Evolutionary conservation across 2,888 invertebrate species (phyloP), one percentile per base, ranked within the genome.

Genomic region (Ceraclea dissimilis): DNA sequence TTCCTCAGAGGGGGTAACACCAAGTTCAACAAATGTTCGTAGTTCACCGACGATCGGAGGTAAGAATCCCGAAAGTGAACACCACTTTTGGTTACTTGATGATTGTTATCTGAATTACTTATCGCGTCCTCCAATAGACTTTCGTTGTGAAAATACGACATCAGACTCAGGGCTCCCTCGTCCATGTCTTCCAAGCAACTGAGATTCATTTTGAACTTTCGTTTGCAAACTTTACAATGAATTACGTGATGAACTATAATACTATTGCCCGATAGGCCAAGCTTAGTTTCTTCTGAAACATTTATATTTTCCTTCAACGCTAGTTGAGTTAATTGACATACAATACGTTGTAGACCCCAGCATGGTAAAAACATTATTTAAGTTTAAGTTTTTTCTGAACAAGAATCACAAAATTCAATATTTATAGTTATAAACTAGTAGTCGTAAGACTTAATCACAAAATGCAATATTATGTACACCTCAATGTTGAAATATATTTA

Each of bases 1-100:
- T 49, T 52, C 20, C 55, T 20, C 19, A 60, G 19, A 13, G 57
- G 47, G n/a, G 54, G 58, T 46, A 60, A 49, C 4, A 49, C n/a
- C 16, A 26, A 19, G n/a, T 49, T 49, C n/a, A 49, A n/a, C 13
- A 49, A 22, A 6, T 49, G 49, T 8, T 22, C 49, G 26, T 49
- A 49, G 4, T 6, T 26, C 4, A 26, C 22, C 26, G 49, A 21
- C n/a, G 49, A 49, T 6, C 18, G 13, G 2, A 16, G 13, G 4
- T 8, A 16, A 13, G 39, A 39, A 2, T 16, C 39, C 5, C 39
- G 13, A 4, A 13, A 39, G 13, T 39, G 39, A 4, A 39, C 2
- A n/a, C 16, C 39, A n/a, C 13, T 39, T 4, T 39, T 39, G 2
- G 39, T 8, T n/a, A 39, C 16, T 16, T 8, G 13, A 13, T 5